phyloP scores from a whole-genome alignment of 2,113 vertebrate genomes.

The Melanerpes aurifrons region DNA sequence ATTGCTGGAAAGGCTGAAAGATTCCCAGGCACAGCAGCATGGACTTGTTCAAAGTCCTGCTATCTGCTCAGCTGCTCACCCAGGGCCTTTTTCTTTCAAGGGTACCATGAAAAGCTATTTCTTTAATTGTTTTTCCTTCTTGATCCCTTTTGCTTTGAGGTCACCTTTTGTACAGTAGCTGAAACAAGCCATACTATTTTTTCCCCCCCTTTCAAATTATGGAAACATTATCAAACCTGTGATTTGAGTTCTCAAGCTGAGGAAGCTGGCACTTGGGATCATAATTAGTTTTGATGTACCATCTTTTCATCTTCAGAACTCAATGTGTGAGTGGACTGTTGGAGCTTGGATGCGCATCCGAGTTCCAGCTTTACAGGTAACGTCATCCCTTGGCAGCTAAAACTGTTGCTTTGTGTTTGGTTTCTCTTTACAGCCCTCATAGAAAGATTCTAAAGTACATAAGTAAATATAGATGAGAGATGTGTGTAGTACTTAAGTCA shows the following conservation, averaged over 20 bases:
- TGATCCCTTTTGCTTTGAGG: not conserved
- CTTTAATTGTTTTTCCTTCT: not conserved
- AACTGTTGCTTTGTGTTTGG: not conserved
- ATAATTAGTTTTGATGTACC: not conserved
- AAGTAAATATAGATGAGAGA: not conserved
- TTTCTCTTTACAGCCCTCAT: not conserved
- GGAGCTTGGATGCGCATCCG: not conserved
- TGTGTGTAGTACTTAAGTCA: not conserved
- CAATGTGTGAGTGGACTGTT: not conserved
- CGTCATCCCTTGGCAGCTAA: accelerated
- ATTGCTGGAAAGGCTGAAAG: slow-evolving; percentile 45
- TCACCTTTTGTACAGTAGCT: slow-evolving; percentile 1
- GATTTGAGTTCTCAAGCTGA: not conserved
- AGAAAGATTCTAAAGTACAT: not conserved
- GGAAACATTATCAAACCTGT: not conserved
- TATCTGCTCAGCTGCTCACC: not conserved
- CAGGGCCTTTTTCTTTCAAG: slow-evolving; percentile 40
- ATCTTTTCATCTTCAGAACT: not conserved
- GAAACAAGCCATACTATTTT: not conserved
- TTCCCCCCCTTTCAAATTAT: not conserved
- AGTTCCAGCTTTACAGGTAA: not conserved
- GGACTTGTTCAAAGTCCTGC: slow-evolving; percentile 10
- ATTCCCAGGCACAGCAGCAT: slow-evolving; percentile 15
- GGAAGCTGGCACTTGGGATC: not conserved
- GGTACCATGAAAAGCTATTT: not conserved